Conservation (phyloP, 2,113 vertebrate species). For the Alosa alosa region DNA sequence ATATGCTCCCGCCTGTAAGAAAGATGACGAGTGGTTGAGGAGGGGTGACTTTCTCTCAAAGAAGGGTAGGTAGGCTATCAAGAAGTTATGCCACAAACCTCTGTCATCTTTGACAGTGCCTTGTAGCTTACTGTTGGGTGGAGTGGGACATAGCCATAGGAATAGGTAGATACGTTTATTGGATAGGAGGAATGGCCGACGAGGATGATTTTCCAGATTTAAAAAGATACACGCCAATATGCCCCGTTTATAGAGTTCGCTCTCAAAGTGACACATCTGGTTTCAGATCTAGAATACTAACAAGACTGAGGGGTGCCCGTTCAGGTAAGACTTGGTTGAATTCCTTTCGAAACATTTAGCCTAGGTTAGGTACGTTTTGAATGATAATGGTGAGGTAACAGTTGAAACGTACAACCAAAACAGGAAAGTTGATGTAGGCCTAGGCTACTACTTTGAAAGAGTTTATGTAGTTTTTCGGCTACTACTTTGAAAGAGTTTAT, state of each 20-base stretch:
- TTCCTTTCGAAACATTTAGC: not conserved
- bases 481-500: not conserved
- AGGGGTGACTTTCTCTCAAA: not conserved
- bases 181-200: slow-evolving; percentile 24
- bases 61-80: not conserved
- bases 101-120: not conserved
- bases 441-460: not conserved
- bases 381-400: not conserved
- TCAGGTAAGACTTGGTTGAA: slow-evolving; percentile 47
- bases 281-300: slow-evolving; percentile 50
- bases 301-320: slow-evolving; percentile 39
- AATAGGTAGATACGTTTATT: not conserved
- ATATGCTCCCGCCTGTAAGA: too few species aligned
- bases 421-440: not conserved
- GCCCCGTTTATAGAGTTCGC: slow-evolving; percentile 37
- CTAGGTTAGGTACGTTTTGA: not conserved
- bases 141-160: not conserved
- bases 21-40: not conserved
- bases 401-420: not conserved
- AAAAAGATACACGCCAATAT: slow-evolving; percentile 22
- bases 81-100: not conserved
- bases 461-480: not conserved
- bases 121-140: not conserved
- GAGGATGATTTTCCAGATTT: slow-evolving; percentile 37
- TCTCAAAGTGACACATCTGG: slow-evolving; percentile 53